Evolutionary conservation across 2,797 vertebrate genomes (phyloP).

Genomic region (Helarctos malayanus): DNA sequence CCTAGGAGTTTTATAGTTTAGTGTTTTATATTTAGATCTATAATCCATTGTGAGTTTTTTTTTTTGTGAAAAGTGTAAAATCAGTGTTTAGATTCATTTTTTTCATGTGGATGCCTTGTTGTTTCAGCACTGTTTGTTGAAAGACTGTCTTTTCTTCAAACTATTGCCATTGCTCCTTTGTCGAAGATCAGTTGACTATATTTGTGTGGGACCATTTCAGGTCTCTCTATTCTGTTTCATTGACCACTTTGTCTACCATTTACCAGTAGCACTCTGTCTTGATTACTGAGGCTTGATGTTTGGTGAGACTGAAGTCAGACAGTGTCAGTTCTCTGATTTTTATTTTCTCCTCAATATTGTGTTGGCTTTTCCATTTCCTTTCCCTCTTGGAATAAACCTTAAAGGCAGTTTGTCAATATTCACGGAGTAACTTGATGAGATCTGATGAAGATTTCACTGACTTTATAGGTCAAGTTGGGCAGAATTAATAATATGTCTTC

Average conservation of each 20-base stretch:
- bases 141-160: not conserved
- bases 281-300: not conserved
- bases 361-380: not conserved
- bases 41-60: not conserved
- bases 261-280: not conserved
- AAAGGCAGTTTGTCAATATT: not conserved
- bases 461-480: not conserved
- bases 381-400: not conserved
- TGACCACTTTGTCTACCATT: not conserved
- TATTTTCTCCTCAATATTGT: not conserved
- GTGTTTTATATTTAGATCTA: not conserved
- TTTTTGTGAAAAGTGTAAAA: not conserved
- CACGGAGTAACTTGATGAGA: not conserved
- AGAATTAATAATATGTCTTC: not conserved
- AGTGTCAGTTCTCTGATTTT: not conserved
- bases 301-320: not conserved
- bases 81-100: not conserved
- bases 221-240: not conserved
- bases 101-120: too few species aligned
- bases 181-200: not conserved
- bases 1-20: not conserved
- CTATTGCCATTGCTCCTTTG: too few species aligned
- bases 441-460: not conserved
- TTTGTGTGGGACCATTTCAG: not conserved
- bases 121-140: not conserved